phyloP scores from a whole-genome alignment of 1,140 invertebrate species.

The Temnothorax longispinosus region DNA sequence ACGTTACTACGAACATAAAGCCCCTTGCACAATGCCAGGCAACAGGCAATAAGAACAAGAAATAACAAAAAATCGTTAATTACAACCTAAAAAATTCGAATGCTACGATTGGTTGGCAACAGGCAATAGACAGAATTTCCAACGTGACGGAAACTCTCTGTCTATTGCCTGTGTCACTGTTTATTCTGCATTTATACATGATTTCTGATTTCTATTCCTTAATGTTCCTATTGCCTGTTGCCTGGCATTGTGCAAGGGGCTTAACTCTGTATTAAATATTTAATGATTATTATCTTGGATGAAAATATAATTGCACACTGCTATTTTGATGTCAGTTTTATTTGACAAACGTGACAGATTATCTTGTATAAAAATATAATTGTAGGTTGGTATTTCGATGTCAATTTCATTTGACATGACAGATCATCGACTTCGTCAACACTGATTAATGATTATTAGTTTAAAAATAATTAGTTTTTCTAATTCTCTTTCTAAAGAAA shows the following conservation, averaged over 20 bases:
- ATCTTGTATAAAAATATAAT: not conserved
- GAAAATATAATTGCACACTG: not conserved
- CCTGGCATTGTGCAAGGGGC: no score
- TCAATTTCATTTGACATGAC: not conserved
- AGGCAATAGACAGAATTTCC: no score
- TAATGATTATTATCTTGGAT: not conserved
- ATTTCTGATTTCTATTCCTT: no score
- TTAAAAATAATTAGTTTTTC: not conserved
- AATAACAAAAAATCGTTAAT: no score
- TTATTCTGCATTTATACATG: no score
- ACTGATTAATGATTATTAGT: not conserved
- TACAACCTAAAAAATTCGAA: no score
- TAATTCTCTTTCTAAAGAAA: not conserved
- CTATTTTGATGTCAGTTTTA: not conserved
- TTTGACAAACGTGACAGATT: not conserved
- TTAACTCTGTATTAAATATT: not conserved
- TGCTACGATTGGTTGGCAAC: no score
- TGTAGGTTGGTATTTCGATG: not conserved
- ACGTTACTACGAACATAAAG: not conserved
- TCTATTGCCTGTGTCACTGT: no score
- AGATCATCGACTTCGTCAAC: not conserved
- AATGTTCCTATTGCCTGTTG: no score
- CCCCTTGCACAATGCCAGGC: no score
- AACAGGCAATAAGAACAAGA: no score
- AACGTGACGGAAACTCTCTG: no score